Evolutionary conservation across 64 coral and sea anemone species (phyloP), one percentile per base, ranked within the genome.

Genomic region (Montipora capricornis): DNA sequence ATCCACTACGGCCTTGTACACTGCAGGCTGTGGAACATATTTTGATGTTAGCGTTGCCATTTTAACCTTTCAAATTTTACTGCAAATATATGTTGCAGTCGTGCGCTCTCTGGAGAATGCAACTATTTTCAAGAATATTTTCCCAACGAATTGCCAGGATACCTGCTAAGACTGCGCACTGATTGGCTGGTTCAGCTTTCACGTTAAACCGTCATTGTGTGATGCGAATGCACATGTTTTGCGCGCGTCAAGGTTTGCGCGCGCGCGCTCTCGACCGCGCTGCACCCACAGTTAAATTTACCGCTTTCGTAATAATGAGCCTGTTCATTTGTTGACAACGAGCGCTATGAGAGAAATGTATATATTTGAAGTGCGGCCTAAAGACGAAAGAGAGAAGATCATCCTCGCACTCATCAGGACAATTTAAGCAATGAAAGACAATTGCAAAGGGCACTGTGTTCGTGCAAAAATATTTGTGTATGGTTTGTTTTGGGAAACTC

Each of bases 201-300:
- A 89, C 83, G 82, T 83, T 20, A 51, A 97, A 97, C 96, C 93
- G 96, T 97, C 96, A 97, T 85, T 88, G 68, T 60, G 76, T 97
- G 93, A 95, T 97, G 93, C 93, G 84, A 95, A 29, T 49, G 49
- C 90, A 87, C 82, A 71, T 86, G 82, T 86, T 86, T 86, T 49
- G 82, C 66, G 82, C 90, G 88, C 77, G 88, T 76, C 15, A 91
- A 53, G 81, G n/a, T 79, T 79, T 88, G 94, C 76, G 83, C 94
- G 94, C 90, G 94, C 77, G 52, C 58, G 8, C 14, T 29, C 29
- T 73, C 61, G 22, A 77, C 81, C 49, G 50, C 58, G 58, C 9
- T 80, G 75, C 17, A 79, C 88, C 75, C 75, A 69, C 19, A 24
- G 76, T 20, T 19, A 90, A 53, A 68, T 68, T 15, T n/a, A 26